Base-by-base conservation (phyloP, 2,797 vertebrate species). In the Molossus molossus region DNA sequence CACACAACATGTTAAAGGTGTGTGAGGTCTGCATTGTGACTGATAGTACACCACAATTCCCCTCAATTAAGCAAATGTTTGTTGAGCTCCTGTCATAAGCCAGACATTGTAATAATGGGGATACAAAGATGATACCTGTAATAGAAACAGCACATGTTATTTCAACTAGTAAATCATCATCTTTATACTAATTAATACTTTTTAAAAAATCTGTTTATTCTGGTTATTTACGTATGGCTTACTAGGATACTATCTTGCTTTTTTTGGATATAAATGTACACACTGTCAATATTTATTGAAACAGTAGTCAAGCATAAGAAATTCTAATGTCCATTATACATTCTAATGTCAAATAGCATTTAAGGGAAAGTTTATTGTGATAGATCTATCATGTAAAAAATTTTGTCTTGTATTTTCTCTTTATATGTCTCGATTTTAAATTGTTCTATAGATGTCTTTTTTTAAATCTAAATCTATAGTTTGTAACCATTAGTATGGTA, bases 401-500 rank as follows among this genome's bases (percentile, higher is more conserved):
- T 14, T 48, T 6, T 77, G n/a, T 2, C 25, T 83, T 91, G 2
- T 75, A 53, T 90, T 91, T 84, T 94, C 72, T 58, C 73, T 80
- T 50, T 76, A 86, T 89, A 33, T 29, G 80, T 92, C 25, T 8
- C 79, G n/a, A 76, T 48, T 86, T 81, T 55, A 81, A 53, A 80
- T 67, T 18, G 10, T 67, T 89, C 85, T 65, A 1, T 50, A 73
- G 5, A 1, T 75, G 4, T 79, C 65, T 21, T 48, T 95, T 72
- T 92, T 40, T 45, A 33, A 33, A 69, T 87, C 12, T 60, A 72
- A 80, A 62, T 64, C 1, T 17, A 21, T 70, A 9, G 77, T 13
- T 72, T 95, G 58, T 58, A 65, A 93, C 11, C 33, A 67, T 67
- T 86, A 70, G 33, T 21, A 25, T 9, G 3, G 2, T 62, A 6